A percentile compares a stretch with the other conserved stretches of the same genome.
phyloP scores from a whole-genome alignment of 2,797 vertebrate species.

The Chelon labrosus region DNA sequence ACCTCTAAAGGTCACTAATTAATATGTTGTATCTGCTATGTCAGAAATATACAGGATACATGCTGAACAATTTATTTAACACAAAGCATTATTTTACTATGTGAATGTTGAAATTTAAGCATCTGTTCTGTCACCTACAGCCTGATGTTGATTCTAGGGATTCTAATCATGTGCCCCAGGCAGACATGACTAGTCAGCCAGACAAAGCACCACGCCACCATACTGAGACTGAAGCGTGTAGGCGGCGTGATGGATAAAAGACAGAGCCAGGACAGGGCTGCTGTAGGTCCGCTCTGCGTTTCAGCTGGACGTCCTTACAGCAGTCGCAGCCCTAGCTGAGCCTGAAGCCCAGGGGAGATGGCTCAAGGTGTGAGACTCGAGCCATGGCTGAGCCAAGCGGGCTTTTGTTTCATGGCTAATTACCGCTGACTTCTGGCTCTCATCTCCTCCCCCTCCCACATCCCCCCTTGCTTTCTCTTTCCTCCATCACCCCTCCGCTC shows the following conservation, averaged over 20 bases:
- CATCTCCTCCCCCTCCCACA: not conserved
- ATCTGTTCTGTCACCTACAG: constrained; percentile 6
- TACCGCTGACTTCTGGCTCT: constrained; percentile 80
- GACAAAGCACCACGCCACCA: constrained; percentile 59
- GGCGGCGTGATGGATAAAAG: constrained; percentile 67
- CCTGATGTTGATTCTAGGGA: constrained; percentile 23
- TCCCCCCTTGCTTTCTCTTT: constrained; percentile 31
- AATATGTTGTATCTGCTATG: not conserved
- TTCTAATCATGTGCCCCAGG: constrained; percentile 48
- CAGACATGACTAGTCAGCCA: constrained; percentile 60
- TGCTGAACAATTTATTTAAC: not conserved
- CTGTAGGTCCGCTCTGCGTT: constrained; percentile 44
- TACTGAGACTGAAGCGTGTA: constrained; percentile 46
- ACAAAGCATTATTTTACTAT: not conserved
- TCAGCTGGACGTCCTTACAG: constrained; percentile 57
- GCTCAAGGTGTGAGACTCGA: constrained; percentile 67
- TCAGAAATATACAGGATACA: not conserved
- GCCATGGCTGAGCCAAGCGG: constrained; percentile 77
- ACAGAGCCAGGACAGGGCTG: constrained; percentile 35
- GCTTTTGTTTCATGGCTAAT: constrained; percentile 87
- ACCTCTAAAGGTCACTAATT: not conserved
- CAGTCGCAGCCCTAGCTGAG: constrained; percentile 45
- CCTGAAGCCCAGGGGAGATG: constrained; percentile 46
- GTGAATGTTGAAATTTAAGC: not conserved
- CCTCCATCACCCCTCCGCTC: constrained; percentile 63